Evolutionary conservation across 2,888 invertebrate species (phyloP).

Genomic region (Ennomos fuscantarius): DNA sequence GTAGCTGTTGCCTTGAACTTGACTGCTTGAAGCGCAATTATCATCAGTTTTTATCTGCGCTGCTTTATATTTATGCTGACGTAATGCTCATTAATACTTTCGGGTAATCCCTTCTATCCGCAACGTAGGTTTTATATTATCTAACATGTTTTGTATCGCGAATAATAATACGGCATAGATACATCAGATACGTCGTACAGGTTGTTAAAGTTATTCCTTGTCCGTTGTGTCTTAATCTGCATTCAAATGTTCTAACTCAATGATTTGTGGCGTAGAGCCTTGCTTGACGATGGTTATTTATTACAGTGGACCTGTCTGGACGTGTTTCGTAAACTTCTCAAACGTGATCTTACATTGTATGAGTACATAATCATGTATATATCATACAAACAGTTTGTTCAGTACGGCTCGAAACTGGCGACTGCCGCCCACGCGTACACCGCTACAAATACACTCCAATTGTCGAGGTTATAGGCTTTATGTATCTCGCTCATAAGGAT

Average conservation of each 20-base stretch:
- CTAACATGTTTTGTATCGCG: conserved; percentile 14
- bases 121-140: background rate
- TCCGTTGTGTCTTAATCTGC: conserved; percentile 29
- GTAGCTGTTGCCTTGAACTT: conserved; percentile 49
- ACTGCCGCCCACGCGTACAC: conserved; percentile 46
- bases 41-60: conserved; percentile 24
- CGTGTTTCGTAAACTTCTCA: conserved; percentile 67
- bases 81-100: conserved; percentile 18
- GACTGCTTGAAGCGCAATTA: conserved; percentile 39
- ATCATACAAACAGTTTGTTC: conserved; percentile 36
- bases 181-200: conserved; percentile 17
- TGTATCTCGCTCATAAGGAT: conserved; percentile 23
- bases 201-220: conserved; percentile 15
- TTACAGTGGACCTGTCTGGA: conserved; percentile 36
- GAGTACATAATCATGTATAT: conserved; percentile 81
- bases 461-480: conserved; percentile 24
- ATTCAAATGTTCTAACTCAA: conserved; percentile 31
- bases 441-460: conserved; percentile 36
- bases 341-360: conserved; percentile 72
- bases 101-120: conserved; percentile 3
- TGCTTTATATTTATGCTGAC: conserved; percentile 9
- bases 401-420: conserved; percentile 45
- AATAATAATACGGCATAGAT: conserved; percentile 8
- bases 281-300: conserved; percentile 36
- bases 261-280: conserved; percentile 28